Conservation (phyloP, 2,113 vertebrate genomes). For the Pachypanchax playfairii region DNA sequence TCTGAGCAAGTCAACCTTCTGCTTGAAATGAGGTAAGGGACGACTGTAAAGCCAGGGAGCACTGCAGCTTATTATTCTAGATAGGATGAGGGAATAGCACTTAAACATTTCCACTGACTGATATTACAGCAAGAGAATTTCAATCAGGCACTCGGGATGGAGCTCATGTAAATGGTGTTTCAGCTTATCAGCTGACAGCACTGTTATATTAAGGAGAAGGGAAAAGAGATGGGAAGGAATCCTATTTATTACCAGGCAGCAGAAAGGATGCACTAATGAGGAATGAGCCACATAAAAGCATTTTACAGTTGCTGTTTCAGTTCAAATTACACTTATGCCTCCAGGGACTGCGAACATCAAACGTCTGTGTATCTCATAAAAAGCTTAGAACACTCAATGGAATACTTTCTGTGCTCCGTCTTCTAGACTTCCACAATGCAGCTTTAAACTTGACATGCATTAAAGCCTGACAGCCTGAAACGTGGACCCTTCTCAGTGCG, state of each 20-base stretch:
- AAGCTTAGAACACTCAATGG: constrained; percentile 40
- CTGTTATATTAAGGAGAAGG: constrained; percentile 29
- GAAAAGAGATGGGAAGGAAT: constrained; percentile 31
- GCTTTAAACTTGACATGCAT: constrained; percentile 8
- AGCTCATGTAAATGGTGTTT: constrained; percentile 50
- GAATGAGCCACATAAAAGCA: constrained; percentile 55
- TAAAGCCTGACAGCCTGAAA: constrained; percentile 13
- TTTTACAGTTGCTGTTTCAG: constrained; percentile 55
- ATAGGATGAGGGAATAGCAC: constrained; percentile 57
- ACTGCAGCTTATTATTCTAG: constrained; percentile 60
- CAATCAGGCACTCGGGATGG: constrained; percentile 56
- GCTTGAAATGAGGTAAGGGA: constrained; percentile 46
- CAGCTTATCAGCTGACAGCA: constrained; percentile 31
- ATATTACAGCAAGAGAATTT: constrained; percentile 59
- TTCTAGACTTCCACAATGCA: constrained; percentile 22
- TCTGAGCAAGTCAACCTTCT: constrained; percentile 18
- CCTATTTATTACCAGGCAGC: constrained; percentile 49
- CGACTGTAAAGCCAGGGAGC: constrained; percentile 40
- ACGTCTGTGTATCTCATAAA: constrained; percentile 44
- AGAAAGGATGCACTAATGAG: constrained; percentile 57
- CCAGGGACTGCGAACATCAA: constrained; percentile 50
- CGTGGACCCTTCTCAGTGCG: constrained; percentile 7
- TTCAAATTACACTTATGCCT: constrained; percentile 60
- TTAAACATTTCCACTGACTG: constrained; percentile 60
- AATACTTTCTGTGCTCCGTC: constrained; percentile 20